Conservation (phyloP, 2,113 vertebrate genomes). For the Sinocyclocheilus anophthalmus region DNA sequence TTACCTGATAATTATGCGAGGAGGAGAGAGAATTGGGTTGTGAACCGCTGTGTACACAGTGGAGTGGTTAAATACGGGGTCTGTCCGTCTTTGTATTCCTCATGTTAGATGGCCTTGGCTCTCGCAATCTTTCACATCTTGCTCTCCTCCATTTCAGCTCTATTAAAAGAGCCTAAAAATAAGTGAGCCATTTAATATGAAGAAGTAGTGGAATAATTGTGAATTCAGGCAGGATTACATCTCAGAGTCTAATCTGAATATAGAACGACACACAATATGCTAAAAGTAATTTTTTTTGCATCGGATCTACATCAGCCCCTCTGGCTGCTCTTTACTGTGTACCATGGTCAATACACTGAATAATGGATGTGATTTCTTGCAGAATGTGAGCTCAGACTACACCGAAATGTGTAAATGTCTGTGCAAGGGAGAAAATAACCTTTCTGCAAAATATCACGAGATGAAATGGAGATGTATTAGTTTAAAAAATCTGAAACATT, state of each 20-base stretch:
- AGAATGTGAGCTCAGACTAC: constrained; percentile 13
- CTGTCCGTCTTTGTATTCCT: background rate
- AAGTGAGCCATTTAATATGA: constrained; percentile 20
- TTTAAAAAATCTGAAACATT: background rate
- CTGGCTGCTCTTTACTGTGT: background rate
- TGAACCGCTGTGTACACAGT: background rate
- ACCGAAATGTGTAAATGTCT: constrained; percentile 1
- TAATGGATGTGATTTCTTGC: constrained; percentile 31
- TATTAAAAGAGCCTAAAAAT: constrained; percentile 1
- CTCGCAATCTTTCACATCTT: constrained; percentile 1
- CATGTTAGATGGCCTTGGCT: background rate
- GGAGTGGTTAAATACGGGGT: constrained; percentile 11
- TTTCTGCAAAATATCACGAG: background rate
- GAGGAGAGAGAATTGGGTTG: constrained; percentile 31
- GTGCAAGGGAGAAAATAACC: background rate
- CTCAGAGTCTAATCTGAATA: constrained; percentile 18
- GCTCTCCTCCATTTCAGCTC: constrained; percentile 12
- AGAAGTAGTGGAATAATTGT: constrained; percentile 33
- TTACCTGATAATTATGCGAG: constrained; percentile 30
- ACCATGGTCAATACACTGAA: constrained; percentile 31
- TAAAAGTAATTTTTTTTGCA: background rate
- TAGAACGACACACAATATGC: too few relatives aligned
- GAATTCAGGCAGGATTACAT: constrained; percentile 23
- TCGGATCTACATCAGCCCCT: background rate
- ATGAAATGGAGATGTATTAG: background rate